Conservation (phyloP, 2,113 vertebrate species). For the Toxotes chatareus region DNA sequence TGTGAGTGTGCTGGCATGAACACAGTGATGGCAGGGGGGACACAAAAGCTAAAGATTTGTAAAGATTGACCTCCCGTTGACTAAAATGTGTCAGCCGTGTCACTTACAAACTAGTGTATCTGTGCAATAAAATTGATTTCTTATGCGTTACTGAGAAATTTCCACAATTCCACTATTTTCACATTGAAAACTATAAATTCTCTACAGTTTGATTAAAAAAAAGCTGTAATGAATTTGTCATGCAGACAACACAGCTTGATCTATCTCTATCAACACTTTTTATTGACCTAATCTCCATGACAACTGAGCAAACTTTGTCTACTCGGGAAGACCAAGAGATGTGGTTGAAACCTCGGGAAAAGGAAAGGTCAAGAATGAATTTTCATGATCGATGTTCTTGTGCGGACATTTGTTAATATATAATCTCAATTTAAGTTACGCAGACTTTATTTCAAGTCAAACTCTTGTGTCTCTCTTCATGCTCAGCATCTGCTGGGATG, state of each 20-base stretch:
- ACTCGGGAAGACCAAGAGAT: neutral
- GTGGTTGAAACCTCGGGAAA: too few species aligned
- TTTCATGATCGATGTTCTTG: too few species aligned
- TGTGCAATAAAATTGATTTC: neutral
- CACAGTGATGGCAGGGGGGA: slow-evolving; percentile 8
- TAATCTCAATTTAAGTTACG: neutral
- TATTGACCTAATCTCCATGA: neutral
- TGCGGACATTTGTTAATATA: too few species aligned
- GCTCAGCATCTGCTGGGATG: too few species aligned
- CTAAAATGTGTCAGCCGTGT: slow-evolving; percentile 40
- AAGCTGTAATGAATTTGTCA: too few species aligned
- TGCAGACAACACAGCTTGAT: too few species aligned
- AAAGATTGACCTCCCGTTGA: slow-evolving; percentile 49
- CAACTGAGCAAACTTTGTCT: neutral
- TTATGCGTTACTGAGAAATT: neutral
- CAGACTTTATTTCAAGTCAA: neutral
- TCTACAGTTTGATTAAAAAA: too few species aligned
- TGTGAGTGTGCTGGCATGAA: slow-evolving; percentile 36
- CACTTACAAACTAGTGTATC: slow-evolving; percentile 9
- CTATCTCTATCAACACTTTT: too few species aligned
- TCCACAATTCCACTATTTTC: neutral
- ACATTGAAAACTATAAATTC: neutral
- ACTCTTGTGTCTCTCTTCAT: neutral
- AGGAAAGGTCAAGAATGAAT: too few species aligned
- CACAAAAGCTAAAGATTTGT: slow-evolving; percentile 54